These are phyloP conservation scores for Sternarchorhynchus goeldii DNA, from an alignment of 2,797 vertebrate genomes.

Conservation along the genomic window DNA sequence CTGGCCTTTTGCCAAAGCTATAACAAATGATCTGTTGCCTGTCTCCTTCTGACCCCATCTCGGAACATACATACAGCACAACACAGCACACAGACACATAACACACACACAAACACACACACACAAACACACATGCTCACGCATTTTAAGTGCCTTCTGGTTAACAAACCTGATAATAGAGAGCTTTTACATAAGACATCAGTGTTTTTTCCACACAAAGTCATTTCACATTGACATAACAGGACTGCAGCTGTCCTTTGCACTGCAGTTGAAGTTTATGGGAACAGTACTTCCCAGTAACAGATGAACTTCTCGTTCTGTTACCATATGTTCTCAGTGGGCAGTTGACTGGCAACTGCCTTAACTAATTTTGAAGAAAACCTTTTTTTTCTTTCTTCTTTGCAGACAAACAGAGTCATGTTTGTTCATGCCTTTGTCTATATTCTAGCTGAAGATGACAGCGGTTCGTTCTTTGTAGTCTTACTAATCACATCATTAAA, in stretches of 20 bases:
- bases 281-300: slow-evolving; percentile 38
- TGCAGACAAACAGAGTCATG: slow-evolving; percentile 28
- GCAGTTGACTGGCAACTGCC: slow-evolving; percentile 8
- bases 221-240: slow-evolving; percentile 33
- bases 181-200: slow-evolving; percentile 45
- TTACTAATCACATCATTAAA: neutral
- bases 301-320: slow-evolving; percentile 48
- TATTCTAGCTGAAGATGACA: neutral
- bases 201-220: slow-evolving; percentile 23
- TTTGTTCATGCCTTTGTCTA: neutral
- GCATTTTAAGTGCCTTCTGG: slow-evolving; percentile 34
- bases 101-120: slow-evolving; percentile 1
- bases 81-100: slow-evolving; percentile 15
- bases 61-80: neutral
- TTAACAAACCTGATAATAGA: slow-evolving; percentile 43
- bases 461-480: neutral
- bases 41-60: slow-evolving; percentile 38
- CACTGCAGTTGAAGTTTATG: slow-evolving; percentile 23
- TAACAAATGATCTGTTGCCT: slow-evolving; percentile 32
- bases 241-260: slow-evolving; percentile 46
- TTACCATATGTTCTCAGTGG: slow-evolving; percentile 40
- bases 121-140: slow-evolving; percentile 31
- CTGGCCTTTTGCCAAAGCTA: slow-evolving; percentile 42
- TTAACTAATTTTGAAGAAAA: slow-evolving; percentile 41
- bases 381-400: slow-evolving; percentile 18